Conservation (phyloP, 1,140 invertebrate species). For the Aradophagus sp. region DNA sequence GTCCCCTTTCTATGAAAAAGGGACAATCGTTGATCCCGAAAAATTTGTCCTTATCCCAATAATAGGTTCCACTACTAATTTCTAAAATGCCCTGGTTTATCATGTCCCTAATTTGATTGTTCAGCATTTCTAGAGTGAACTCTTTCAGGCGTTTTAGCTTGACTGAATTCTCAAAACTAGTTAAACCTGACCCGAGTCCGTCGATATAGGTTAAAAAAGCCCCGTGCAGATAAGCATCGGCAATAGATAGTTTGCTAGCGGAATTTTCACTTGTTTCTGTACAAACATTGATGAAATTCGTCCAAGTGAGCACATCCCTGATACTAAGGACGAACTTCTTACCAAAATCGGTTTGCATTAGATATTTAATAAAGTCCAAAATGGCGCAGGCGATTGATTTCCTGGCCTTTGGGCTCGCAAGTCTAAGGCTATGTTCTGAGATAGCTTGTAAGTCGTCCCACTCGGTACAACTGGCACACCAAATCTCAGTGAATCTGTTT, state of each 20-base stretch:
- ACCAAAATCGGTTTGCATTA: constrained; percentile 82
- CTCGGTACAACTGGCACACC: constrained; percentile 88
- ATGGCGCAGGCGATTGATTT: constrained; percentile 81
- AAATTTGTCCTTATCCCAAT: constrained; percentile 36
- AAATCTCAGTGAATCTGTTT: constrained; percentile 99
- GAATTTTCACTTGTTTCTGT: constrained; percentile 63
- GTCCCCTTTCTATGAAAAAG: constrained; percentile 80
- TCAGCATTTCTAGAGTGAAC: constrained; percentile 74
- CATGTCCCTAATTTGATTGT: constrained; percentile 70
- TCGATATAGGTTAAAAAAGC: constrained; percentile 94
- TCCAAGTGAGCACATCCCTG: constrained; percentile 94
- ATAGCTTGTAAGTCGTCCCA: constrained; percentile 83
- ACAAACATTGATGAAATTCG: constrained; percentile 89
- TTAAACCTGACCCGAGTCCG: constrained; percentile 85
- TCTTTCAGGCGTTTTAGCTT: constrained; percentile 75
- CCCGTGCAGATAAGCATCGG: constrained; percentile 88
- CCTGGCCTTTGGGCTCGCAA: constrained; percentile 74
- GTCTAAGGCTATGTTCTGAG: constrained; percentile 85
- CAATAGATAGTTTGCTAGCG: constrained; percentile 70
- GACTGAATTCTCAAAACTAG: constrained; percentile 76
- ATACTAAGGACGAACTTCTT: constrained; percentile 90
- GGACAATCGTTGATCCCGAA: constrained; percentile 86
- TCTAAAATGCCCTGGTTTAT: constrained; percentile 32
- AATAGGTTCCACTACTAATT: constrained; percentile 25
- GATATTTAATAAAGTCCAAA: constrained; percentile 88